Percentiles rank a stretch among this genome's conserved stretches.
These are phyloP conservation scores for Tetramorium bicarinatum DNA, from an alignment of 2,888 invertebrate species.

Conservation along the genomic window DNA sequence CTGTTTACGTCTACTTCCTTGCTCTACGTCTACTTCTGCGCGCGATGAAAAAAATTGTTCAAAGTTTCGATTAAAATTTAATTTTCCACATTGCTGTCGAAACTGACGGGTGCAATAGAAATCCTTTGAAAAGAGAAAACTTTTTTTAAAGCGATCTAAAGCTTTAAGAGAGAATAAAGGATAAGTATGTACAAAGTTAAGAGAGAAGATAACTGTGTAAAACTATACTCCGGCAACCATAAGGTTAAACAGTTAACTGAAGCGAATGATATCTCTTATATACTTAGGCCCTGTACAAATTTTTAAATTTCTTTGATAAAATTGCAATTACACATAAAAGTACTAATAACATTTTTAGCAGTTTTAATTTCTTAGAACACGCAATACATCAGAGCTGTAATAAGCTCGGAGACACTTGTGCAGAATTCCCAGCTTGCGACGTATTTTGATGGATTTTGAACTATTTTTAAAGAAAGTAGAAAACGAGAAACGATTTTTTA, in stretches of 20 bases:
- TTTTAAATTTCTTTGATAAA: not conserved
- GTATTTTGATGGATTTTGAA: slow-evolving; percentile 11
- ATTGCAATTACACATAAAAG: not conserved
- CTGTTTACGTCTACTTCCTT: slow-evolving; percentile 1
- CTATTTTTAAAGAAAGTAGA: not conserved
- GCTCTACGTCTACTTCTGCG: too few relatives aligned
- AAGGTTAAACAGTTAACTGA: slow-evolving; percentile 22
- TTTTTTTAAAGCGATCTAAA: not conserved
- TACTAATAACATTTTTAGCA: slow-evolving; percentile 19
- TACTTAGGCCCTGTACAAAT: not conserved
- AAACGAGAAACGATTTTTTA: not conserved
- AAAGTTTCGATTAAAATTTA: slow-evolving; percentile 14
- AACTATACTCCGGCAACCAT: not conserved
- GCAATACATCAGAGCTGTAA: not conserved
- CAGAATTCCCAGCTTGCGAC: not conserved
- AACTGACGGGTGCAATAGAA: not conserved
- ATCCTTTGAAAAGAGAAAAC: not conserved
- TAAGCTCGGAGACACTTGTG: not conserved
- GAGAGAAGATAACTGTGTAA: not conserved
- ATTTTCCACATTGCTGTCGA: slow-evolving; percentile 14
- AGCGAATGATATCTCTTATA: not conserved
- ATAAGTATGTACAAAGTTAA: slow-evolving; percentile 25
- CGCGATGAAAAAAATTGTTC: not conserved
- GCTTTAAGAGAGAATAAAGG: not conserved
- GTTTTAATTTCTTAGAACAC: not conserved